Conservation (phyloP, 1,140 invertebrate species). For the Belonocnema kinseyi region DNA sequence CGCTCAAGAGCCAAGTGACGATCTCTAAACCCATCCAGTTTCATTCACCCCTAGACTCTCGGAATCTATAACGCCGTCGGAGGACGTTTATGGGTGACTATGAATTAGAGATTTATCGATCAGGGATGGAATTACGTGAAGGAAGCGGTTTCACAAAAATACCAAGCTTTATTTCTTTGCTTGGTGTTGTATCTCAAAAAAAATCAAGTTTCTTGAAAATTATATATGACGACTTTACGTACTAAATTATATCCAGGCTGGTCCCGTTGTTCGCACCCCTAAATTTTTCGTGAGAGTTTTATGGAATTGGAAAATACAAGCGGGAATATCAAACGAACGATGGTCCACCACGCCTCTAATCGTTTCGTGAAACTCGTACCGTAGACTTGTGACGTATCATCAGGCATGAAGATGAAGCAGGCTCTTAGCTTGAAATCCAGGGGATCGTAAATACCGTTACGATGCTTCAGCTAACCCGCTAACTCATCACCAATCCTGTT, state of each 20-base stretch:
- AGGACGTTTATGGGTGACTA: constrained; percentile 40
- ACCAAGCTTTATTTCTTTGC: background rate
- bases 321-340: background rate
- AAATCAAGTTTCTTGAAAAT: background rate
- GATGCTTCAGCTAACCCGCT: background rate
- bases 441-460: constrained; percentile 34
- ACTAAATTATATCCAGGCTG: background rate
- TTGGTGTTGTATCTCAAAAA: background rate
- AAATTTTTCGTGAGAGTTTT: background rate
- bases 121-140: background rate
- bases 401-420: constrained; percentile 5
- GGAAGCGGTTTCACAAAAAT: background rate
- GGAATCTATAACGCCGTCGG: background rate
- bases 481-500: background rate
- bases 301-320: constrained; percentile 2
- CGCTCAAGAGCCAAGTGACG: constrained; percentile 45
- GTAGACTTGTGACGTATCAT: constrained; percentile 27
- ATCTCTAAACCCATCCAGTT: constrained; percentile 41
- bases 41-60: constrained; percentile 2
- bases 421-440: background rate
- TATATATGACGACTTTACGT: background rate
- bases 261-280: background rate
- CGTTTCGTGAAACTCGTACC: constrained; percentile 7
- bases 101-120: constrained; percentile 52
- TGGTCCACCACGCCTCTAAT: background rate